Percentiles rank a stretch among this genome's conserved stretches.
These are phyloP conservation scores for Pterostichus madidus DNA, from an alignment of 2,888 invertebrate genomes.

Conservation along the genomic window DNA sequence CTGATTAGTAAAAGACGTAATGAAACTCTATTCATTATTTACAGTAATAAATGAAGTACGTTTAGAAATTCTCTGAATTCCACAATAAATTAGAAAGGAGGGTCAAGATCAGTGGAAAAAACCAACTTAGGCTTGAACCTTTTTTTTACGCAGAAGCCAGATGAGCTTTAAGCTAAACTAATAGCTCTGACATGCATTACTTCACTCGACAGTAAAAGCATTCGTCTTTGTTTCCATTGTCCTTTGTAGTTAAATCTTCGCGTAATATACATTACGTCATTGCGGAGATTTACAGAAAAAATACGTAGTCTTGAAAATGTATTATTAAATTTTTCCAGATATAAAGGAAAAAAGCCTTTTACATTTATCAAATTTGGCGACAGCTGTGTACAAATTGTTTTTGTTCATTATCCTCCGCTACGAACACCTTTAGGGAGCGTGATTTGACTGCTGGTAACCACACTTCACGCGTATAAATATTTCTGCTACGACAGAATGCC, in stretches of 20 bases:
- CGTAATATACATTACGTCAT: slow-evolving; percentile 26
- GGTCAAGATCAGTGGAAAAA: slow-evolving; percentile 6
- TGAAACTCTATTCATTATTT: background rate
- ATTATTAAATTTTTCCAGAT: too few species aligned
- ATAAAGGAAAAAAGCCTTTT: too few species aligned
- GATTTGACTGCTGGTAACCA: too few species aligned
- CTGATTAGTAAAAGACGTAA: background rate
- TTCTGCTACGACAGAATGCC: too few species aligned
- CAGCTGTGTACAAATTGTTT: too few species aligned
- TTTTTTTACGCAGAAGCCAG: background rate
- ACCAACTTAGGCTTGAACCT: slow-evolving; percentile 5
- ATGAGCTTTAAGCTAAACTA: slow-evolving; percentile 57
- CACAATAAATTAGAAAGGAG: background rate
- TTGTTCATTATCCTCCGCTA: too few species aligned
- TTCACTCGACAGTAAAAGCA: slow-evolving; percentile 35
- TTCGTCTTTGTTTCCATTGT: slow-evolving; percentile 57
- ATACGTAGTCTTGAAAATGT: background rate
- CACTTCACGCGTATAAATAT: too few species aligned
- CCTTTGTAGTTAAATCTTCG: slow-evolving; percentile 9
- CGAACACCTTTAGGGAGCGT: too few species aligned
- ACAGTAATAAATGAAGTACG: slow-evolving; percentile 5
- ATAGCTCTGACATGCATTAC: slow-evolving; percentile 35
- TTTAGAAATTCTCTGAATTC: background rate
- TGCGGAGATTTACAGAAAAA: slow-evolving; percentile 11
- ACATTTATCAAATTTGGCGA: too few species aligned